phyloP scores from a whole-genome alignment of 1,140 invertebrate genomes.

The Pseudomyrmex flavicornis region DNA sequence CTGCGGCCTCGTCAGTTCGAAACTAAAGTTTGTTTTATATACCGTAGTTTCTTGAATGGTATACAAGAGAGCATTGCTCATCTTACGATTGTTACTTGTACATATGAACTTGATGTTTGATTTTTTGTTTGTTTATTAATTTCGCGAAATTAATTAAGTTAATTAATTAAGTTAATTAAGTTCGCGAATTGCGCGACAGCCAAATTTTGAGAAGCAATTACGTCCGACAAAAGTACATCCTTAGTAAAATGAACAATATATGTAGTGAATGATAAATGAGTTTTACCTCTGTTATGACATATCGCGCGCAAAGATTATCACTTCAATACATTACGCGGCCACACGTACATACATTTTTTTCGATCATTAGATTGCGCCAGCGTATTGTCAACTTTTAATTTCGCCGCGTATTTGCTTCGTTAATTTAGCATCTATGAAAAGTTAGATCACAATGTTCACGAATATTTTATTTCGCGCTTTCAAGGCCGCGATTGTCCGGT shows the following conservation, averaged over 20 bases:
- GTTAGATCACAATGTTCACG: constrained; percentile 47
- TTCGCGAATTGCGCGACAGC: too few relatives aligned
- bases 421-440: constrained; percentile 63
- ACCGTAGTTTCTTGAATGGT: neutral
- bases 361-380: neutral
- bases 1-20: constrained; percentile 43
- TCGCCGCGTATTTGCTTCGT: neutral
- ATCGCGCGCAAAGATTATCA: too few relatives aligned
- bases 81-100: neutral
- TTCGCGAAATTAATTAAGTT: too few relatives aligned
- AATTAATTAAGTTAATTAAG: too few relatives aligned
- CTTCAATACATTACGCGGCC: neutral
- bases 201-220: too few relatives aligned
- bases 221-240: too few relatives aligned
- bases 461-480: constrained; percentile 69
- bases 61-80: neutral
- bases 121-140: neutral
- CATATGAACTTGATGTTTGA: neutral
- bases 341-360: neutral
- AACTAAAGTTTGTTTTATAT: constrained; percentile 45
- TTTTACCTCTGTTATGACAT: too few relatives aligned
- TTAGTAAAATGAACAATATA: too few relatives aligned
- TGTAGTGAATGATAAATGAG: too few relatives aligned
- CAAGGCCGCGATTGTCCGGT: constrained; percentile 61
- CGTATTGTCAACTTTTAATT: neutral